Evolutionary conservation across 2,797 vertebrate genomes (phyloP).

Genomic region (Hafferia zeledoni): DNA sequence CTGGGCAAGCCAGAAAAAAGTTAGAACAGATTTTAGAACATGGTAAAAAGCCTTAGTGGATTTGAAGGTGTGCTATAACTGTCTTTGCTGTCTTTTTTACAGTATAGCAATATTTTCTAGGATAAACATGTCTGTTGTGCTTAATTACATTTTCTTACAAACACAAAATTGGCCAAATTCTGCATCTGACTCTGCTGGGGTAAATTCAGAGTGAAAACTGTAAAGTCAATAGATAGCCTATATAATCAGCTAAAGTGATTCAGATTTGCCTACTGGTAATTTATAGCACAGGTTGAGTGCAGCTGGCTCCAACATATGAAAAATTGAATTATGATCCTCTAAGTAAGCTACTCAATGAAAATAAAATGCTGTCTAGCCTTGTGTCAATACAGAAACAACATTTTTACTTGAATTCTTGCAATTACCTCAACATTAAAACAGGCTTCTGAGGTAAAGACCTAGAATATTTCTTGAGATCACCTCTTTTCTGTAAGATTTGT

Average conservation of each 20-base stretch:
- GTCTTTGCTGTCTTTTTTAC: not conserved
- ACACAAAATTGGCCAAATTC: not conserved
- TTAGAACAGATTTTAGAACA: not conserved
- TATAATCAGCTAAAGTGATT: not conserved
- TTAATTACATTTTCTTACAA: not conserved
- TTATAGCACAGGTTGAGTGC: not conserved
- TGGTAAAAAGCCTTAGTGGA: not conserved
- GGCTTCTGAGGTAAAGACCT: constrained; percentile 17
- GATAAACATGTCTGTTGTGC: not conserved
- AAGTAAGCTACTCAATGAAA: not conserved
- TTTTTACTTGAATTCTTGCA: not conserved
- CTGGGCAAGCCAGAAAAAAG: not conserved
- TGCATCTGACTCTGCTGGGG: not conserved
- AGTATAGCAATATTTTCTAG: not conserved
- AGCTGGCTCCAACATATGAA: not conserved
- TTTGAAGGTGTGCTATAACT: not conserved
- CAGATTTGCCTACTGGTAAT: not conserved
- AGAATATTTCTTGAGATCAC: not conserved
- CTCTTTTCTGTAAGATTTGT: not conserved
- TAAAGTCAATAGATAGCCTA: not conserved
- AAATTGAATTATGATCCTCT: not conserved
- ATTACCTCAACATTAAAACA: not conserved
- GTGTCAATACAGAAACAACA: not conserved
- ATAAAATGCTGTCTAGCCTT: not conserved
- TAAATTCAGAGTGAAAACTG: not conserved